These are phyloP conservation scores for Dyspetes luteomarginatus DNA, from an alignment of 2,888 invertebrate species.

Conservation along the genomic window DNA sequence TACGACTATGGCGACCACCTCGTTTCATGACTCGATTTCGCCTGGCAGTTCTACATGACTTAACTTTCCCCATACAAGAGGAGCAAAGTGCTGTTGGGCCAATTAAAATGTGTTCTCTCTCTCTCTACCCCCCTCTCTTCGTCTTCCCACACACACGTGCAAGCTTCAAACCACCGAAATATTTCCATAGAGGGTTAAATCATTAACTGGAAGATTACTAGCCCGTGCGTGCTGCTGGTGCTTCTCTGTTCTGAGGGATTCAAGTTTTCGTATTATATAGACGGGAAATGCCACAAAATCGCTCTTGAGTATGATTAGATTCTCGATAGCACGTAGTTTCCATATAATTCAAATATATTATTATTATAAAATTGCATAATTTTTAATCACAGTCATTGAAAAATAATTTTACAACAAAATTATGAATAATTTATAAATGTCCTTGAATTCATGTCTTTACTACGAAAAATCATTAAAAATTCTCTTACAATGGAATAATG, in stretches of 20 bases:
- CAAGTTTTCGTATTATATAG: constrained; percentile 8
- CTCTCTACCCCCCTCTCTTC: constrained; percentile 13
- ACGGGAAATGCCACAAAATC: background rate
- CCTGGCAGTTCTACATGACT: constrained; percentile 21
- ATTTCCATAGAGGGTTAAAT: constrained; percentile 33
- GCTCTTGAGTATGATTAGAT: constrained; percentile 8
- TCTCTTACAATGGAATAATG: no score
- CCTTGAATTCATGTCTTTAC: no score
- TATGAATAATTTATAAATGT: no score
- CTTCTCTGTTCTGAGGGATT: background rate
- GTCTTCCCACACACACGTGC: background rate
- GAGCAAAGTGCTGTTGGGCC: constrained; percentile 30
- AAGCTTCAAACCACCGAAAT: constrained; percentile 47
- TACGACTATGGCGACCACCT: constrained; percentile 17
- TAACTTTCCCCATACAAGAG: constrained; percentile 48
- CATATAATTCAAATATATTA: no score
- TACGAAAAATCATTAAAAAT: no score
- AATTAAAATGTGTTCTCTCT: constrained; percentile 55
- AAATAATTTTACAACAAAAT: no score
- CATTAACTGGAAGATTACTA: constrained; percentile 41
- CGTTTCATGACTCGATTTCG: constrained; percentile 53
- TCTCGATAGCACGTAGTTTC: background rate
- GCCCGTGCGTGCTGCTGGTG: background rate
- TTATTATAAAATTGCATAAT: no score
- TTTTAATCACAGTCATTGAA: no score